phyloP scores from a whole-genome alignment of 92 coral and sea anemone species.

The Palythoa caribaeorum region DNA sequence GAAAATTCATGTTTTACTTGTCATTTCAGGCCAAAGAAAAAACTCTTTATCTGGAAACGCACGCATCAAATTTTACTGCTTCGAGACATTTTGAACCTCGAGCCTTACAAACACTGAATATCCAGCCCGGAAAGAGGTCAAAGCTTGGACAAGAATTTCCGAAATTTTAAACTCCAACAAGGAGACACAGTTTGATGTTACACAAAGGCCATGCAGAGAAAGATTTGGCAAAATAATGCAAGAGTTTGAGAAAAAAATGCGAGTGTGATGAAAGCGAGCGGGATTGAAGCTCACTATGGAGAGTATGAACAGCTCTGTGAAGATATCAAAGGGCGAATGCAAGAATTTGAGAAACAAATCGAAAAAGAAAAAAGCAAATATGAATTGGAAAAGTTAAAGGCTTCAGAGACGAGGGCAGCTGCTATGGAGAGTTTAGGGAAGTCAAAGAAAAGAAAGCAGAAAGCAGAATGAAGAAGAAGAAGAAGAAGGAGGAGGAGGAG shows the following conservation, averaged over 20 bases:
- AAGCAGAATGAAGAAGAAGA: neutral
- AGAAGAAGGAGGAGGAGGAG: too few relatives aligned
- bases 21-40: slow-evolving; percentile 44
- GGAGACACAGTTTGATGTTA: slow-evolving; percentile 51
- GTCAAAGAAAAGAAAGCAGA: slow-evolving; percentile 35
- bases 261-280: slow-evolving; percentile 56
- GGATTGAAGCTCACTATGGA: slow-evolving; percentile 62
- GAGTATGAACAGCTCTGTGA: slow-evolving; percentile 59
- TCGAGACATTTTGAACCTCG: slow-evolving; percentile 49
- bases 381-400: slow-evolving; percentile 59
- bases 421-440: slow-evolving; percentile 29
- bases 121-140: slow-evolving; percentile 49
- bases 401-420: slow-evolving; percentile 39
- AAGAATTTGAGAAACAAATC: slow-evolving; percentile 49
- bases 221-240: slow-evolving; percentile 40
- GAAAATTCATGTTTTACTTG: slow-evolving; percentile 21
- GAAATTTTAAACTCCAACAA: slow-evolving; percentile 28
- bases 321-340: slow-evolving; percentile 56
- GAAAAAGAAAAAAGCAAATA: slow-evolving; percentile 46
- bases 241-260: slow-evolving; percentile 54
- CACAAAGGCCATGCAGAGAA: slow-evolving; percentile 64
- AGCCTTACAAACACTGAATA: slow-evolving; percentile 49
- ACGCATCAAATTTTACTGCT: slow-evolving; percentile 52
- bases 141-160: slow-evolving; percentile 48
- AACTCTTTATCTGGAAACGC: slow-evolving; percentile 62